Evolutionary conservation across 2,113 vertebrate genomes (phyloP), one percentile per base, ranked within the genome.

Genomic region (Antennarius striatus): DNA sequence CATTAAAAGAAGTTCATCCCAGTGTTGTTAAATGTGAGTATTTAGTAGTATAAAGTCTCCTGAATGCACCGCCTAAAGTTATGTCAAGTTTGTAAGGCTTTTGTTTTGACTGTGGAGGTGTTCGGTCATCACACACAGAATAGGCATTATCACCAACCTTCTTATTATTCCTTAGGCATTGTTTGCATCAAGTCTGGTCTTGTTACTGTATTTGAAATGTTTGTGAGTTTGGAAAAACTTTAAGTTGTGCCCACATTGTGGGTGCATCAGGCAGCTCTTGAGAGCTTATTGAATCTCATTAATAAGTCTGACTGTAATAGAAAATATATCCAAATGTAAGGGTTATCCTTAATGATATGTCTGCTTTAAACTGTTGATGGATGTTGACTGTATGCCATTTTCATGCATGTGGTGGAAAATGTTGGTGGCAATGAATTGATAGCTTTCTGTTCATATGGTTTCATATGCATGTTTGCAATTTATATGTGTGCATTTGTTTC

Each of bases 371-470:
- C 40, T 67, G 53, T 68, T 71, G 16, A 71, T 22, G 63, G 29
- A 66, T 40, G 67, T 46, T 61, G 66, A 73, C 48, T 67, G 59
- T 12, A 49, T 70, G 55, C 47, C 45, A 66, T 72, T 68, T 73
- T 56, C 56, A 58, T 52, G 30, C 57, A 50, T 58, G 28, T 48
- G 49, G 8, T 47, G 55, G 4, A 16, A 68, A 73, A 68, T 4
- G 15, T 36, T 14, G 11, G 39, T 54, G 54, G 40, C 50, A 63
- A 78, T 75, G 42, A 65, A 59, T 5, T 50, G 13, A 56, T 46
- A 36, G 22, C 71, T 85, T 82, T 82, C 75, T 53, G 84, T 83
- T 77, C 80, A 79, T 84, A 84, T 81, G 32, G 40, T 56, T 40
- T 73, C 28, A 36, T 12, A 66, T 10, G 6, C 39, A 68, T 40